Base-by-base conservation (phyloP, 2,888 invertebrate genomes). In the Atethmia centrago region DNA sequence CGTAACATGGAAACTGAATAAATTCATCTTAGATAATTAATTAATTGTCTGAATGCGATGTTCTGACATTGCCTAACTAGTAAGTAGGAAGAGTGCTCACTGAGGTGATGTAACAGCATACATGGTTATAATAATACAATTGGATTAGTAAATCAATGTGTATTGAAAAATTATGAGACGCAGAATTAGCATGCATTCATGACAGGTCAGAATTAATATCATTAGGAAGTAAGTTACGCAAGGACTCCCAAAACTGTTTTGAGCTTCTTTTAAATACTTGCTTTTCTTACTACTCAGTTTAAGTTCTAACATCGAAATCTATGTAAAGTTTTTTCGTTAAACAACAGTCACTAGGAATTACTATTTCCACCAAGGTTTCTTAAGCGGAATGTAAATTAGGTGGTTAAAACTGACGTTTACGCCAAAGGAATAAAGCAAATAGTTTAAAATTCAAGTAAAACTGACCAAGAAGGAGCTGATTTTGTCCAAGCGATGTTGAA, bases 11-110 rank as follows among this genome's bases (percentile, higher is more conserved):
- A 76, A 77, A 72, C 67, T 70, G 49, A 72, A n/a, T n/a, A n/a
- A n/a, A 56, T 80, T 61, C 74, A 63, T 63, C 68, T 55, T 61
- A 56, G 62, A 82, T 75, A 74, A 86, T 78, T 71, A 74, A 87
- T 86, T 86, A 81, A 87, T 87, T 78, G 75, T 78, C 42, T 74
- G 77, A 75, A 71, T 71, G 40, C 73, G 74, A 83, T 86, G 80
- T 74, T 79, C 71, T 69, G 53, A 21, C 65, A 81, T 88, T 87
- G 77, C 87, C 62, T 67, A 82, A 87, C 67, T 16, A 82, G 85
- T 69, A 82, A 87, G 73, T 25, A 87, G 88, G 87, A 88, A 87
- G 76, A 68, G 55, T 78, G 68, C 28, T 64, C 63, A 51, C 55
- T 55, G 19, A 19, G 14, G 71, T 84, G 80, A 85, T 65, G 81